Conservation (phyloP, 2,113 vertebrate species). For the Neopipo cinnamomea region DNA sequence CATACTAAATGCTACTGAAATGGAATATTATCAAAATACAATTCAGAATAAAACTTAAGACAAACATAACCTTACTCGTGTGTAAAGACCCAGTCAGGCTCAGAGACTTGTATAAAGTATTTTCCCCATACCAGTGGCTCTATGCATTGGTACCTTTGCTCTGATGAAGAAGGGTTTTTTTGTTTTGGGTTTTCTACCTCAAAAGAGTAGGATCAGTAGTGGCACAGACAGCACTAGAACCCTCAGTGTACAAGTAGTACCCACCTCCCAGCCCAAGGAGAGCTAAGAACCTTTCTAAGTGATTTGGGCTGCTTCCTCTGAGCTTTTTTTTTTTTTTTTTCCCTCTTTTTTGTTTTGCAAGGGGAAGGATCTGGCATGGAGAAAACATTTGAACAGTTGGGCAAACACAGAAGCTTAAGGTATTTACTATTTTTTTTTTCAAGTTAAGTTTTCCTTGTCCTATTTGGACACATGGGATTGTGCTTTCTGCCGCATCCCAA, state of each 20-base stretch:
- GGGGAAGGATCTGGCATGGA: not conserved
- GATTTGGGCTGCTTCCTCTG: not conserved
- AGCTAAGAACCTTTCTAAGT: not conserved
- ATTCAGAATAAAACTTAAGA: not conserved
- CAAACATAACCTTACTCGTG: not conserved
- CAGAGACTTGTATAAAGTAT: not conserved
- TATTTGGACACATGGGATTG: not conserved
- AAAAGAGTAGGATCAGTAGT: not conserved
- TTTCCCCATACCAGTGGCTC: not conserved
- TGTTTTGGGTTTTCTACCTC: not conserved
- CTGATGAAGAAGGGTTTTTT: not conserved
- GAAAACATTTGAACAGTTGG: not conserved
- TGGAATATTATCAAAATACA: not conserved
- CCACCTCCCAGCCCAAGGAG: not conserved
- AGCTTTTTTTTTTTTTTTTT: fast-evolving
- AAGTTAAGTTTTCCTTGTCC: not conserved
- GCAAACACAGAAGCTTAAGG: not conserved
- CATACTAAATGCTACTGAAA: not conserved
- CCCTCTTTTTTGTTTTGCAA: not conserved
- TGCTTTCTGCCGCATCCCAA: fast-evolving
- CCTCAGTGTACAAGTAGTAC: not conserved
- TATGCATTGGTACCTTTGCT: not conserved
- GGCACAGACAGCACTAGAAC: not conserved
- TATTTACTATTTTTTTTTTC: not conserved
- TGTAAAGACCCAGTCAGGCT: not conserved